Base-by-base conservation (phyloP, 2,797 vertebrate species). In the Sparidentex hasta region DNA sequence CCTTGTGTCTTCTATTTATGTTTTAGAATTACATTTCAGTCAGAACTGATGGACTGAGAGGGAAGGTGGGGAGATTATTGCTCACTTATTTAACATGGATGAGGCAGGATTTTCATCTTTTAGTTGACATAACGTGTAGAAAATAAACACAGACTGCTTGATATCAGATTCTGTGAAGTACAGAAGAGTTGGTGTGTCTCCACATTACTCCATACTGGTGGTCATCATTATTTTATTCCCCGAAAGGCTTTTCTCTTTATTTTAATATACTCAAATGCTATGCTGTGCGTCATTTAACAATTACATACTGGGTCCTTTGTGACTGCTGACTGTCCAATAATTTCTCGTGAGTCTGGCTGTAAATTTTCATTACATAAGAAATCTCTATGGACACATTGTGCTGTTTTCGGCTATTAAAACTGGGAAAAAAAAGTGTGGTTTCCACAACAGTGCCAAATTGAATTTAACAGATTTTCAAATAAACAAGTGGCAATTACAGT, bases 401-500 rank as follows among this genome's bases (percentile, higher is more conserved):
- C 16, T 27, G 27, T 62, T 57, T 67, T 47, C n/a, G 55, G 58
- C 33, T 56, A 47, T 58, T 41, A 27, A 71, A 61, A 14, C 4
- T 41, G 50, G 52, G 54, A 1, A 13, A 4, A 0, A 21, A n/a
- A 46, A 55, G 18, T 54, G 9, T 50, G 18, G 29, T 69, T 80
- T 50, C 4, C 21, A 58, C 41, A 56, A 58, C 41, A 20, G 20
- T 25, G 67, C 21, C 41, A 82, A 62, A 71, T 63, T 0, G 5
- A 57, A 43, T 64, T 47, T 43, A 74, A 29, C 14, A 65, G 17
- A 65, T 52, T 46, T 70, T 79, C n/a, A 74, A 23, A 77, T 41
- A 81, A 72, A 82, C 63, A 78, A 56, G 33, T 44, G 23, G 50
- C 44, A 73, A 70, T 71, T 74, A 75, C 11, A 29, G 8, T 47